Evolutionary conservation across 1,140 invertebrate genomes (phyloP).

Genomic region (Hestina assimilis): DNA sequence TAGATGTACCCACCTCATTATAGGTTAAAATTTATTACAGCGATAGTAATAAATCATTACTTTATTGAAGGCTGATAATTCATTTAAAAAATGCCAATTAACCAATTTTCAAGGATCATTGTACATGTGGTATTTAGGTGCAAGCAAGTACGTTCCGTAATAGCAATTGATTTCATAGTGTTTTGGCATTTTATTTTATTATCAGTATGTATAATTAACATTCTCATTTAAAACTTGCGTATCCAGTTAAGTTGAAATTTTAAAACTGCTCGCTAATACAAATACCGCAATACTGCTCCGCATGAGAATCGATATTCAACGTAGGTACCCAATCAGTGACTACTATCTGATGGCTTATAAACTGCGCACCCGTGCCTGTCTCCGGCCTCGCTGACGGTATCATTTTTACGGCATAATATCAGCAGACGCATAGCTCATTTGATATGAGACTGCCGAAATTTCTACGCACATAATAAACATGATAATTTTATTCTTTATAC

Average conservation of each 20-base stretch:
- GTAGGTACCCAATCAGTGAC: background rate
- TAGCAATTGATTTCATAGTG: background rate
- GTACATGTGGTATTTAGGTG: conserved; percentile 4
- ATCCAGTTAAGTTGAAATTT: background rate
- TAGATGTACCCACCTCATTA: too few relatives aligned
- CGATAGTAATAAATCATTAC: too few relatives aligned
- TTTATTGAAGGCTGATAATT: background rate
- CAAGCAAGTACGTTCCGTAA: background rate
- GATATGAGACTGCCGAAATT: background rate
- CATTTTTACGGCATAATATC: background rate
- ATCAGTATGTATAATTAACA: background rate
- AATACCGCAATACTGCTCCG: conserved; percentile 1
- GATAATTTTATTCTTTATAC: background rate
- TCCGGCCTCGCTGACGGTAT: conserved; percentile 36
- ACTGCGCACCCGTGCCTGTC: conserved; percentile 39
- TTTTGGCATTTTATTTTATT: background rate
- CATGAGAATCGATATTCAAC: conserved; percentile 8
- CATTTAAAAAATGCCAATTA: background rate
- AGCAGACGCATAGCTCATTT: background rate
- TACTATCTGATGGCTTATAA: background rate
- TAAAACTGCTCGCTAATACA: background rate
- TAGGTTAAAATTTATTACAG: too few relatives aligned
- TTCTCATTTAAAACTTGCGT: background rate
- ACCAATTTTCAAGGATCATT: conserved; percentile 15
- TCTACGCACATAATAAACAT: background rate